Evolutionary conservation across 2,888 invertebrate genomes (phyloP), one percentile per base, ranked within the genome.

Genomic region (Rosalia funebris): DNA sequence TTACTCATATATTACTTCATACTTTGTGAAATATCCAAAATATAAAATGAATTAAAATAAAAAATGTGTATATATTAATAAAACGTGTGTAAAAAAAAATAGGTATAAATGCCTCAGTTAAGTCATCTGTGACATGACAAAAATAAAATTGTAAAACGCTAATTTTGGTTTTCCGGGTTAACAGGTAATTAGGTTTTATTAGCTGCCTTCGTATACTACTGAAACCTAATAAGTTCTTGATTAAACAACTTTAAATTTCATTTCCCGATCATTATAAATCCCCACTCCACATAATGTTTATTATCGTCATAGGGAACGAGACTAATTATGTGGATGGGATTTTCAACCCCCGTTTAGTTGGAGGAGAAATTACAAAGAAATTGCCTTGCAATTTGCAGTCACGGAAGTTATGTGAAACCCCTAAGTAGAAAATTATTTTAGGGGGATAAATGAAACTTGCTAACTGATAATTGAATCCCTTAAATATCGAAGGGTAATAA

Each of bases 281-380:
- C 16, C 15, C 5, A 15, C 20, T 12, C 15, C 5, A n/a, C 31
- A 31, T 52, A 52, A 52, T 12, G 15, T 37, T 31, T 16, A 25
- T 52, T 52, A 52, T 11, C 14, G 41, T 31, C 25, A 32, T 14
- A 32, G 50, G 52, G 16, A 17, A 41, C 52, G 36, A 52, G 42
- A 57, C 53, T 59, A 66, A 69, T 66, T 65, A 63, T 56, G 55
- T 56, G 60, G 58, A 67, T 64, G 59, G 57, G 60, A 64, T 58
- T 69, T 65, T 59, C 63, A 34, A 34, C 60, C 56, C 50, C 56
- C 50, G 14, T 14, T 53, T 53, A 60, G 53, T 65, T 54, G 57
- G 44, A 57, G 36, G 52, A 48, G 50, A 55, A 25, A 53, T 53
- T 57, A 25, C 34, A 25, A 50, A 57, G 53, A 60, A 65, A 65